A percentile compares a stretch with the other conserved stretches of the same genome.
Evolutionary conservation across 2,113 vertebrate species (phyloP).

Genomic region (Eulemur macaco): DNA sequence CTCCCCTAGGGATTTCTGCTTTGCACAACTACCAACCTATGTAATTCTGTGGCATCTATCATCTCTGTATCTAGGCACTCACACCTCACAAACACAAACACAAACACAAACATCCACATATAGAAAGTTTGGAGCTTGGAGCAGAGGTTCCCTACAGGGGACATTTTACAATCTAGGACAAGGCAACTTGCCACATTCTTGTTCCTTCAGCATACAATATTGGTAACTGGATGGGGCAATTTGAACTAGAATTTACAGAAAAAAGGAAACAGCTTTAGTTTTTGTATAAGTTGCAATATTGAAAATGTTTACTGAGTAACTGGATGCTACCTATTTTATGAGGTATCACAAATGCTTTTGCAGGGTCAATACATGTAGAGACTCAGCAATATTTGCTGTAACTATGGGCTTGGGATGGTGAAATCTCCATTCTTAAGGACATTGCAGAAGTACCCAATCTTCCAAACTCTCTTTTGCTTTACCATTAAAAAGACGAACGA

Average conservation of each 20-base stretch:
- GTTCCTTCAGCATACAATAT: not conserved
- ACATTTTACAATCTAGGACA: not conserved
- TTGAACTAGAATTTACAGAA: not conserved
- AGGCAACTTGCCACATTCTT: not conserved
- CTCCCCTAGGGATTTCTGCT: not conserved
- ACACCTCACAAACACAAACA: not conserved
- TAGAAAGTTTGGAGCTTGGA: not conserved
- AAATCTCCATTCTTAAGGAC: not conserved
- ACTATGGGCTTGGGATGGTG: not conserved
- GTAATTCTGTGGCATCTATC: not conserved
- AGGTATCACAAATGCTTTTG: not conserved
- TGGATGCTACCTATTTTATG: not conserved
- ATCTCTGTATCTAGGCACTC: not conserved
- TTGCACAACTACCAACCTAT: not conserved
- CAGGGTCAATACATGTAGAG: rapidly evolving
- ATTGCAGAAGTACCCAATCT: not conserved
- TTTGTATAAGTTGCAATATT: not conserved
- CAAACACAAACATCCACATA: slow-evolving; percentile 3
- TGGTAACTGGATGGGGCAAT: not conserved
- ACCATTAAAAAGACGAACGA: not conserved
- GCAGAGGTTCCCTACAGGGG: not conserved
- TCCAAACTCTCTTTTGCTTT: not conserved
- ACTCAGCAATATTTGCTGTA: not conserved
- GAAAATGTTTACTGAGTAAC: not conserved
- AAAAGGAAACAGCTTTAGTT: not conserved